Base-by-base conservation (phyloP, 2,888 invertebrate species). In the Acleris laterana region DNA sequence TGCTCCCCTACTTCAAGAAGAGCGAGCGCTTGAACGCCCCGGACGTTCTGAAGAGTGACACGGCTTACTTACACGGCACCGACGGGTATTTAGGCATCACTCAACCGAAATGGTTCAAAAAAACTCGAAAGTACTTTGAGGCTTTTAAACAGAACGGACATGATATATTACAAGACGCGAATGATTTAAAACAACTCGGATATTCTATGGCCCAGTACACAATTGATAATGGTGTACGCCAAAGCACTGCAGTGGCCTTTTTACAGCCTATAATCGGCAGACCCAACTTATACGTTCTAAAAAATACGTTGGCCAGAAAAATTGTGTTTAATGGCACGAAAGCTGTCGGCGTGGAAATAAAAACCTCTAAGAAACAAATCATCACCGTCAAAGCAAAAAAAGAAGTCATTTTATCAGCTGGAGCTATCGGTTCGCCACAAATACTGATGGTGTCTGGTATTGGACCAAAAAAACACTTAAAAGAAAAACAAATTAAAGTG, bases 41-140 rank as follows among this genome's bases (percentile, higher is more conserved):
- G 9, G 58, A 58, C 16, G 62, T 68, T 11, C 28, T 68, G 17
- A 42, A 38, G 17, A 46, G 59, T 11, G 59, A 50, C n/a, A 50
- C 59, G 5, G 62, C 49, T 42, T n/a, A 32, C 1, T 25, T 69
- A 22, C 68, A 65, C 19, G 62, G 44, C 2, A 60, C 62, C 5
- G n/a, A 77, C 95, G 20, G 93, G 90, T 0, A 95, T 94, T 75
- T 95, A 7, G 68, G 68, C 1, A 57, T 68, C 1, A 63, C 68
- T 3, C 22, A 61, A 52, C 57, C 61, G 1, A 56, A 49, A 6
- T 50, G 50, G 20, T 1, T 22, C 5, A 4, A 22, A 0, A 6
- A 2, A 7, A 46, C 38, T 13, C 38, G 17, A 17, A 46, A 3
- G 46, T 46, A 46, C 17, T n/a, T 46, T 5, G 46, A 16, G 4